A percentile compares a stretch with the other conserved stretches of the same genome.
Evolutionary conservation across 2,113 vertebrate genomes (phyloP).

Genomic region (Pimephales promelas): DNA sequence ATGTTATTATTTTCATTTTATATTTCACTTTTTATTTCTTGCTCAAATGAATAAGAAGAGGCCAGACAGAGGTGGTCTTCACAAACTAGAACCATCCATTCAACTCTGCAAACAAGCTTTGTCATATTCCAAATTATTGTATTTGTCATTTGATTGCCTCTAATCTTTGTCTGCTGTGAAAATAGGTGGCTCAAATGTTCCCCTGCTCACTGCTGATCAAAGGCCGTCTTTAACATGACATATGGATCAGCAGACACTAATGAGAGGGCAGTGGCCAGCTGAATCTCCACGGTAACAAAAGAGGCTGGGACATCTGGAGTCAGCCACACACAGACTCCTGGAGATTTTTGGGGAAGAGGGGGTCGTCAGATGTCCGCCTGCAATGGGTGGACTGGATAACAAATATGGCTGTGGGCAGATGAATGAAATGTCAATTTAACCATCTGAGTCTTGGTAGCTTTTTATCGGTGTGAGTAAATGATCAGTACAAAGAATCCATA

Average conservation of each 20-base stretch:
- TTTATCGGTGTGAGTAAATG: background rate
- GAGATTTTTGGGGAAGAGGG: constrained; percentile 47
- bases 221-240: constrained; percentile 54
- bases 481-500: background rate
- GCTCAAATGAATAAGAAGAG: background rate
- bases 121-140: constrained; percentile 22
- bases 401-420: constrained; percentile 31
- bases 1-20: background rate
- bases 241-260: constrained; percentile 62
- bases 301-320: constrained; percentile 53
- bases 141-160: constrained; percentile 29
- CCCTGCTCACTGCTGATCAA: constrained; percentile 48
- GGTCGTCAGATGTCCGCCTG: constrained; percentile 28
- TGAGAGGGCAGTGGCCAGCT: constrained; percentile 53
- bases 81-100: constrained; percentile 4
- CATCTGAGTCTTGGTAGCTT: background rate
- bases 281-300: constrained; percentile 56
- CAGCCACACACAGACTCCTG: constrained; percentile 51
- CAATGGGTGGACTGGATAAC: constrained; percentile 1
- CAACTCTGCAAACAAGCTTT: constrained; percentile 6
- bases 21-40: no score
- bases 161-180: constrained; percentile 41
- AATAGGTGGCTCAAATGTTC: constrained; percentile 39
- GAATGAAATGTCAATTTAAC: constrained; percentile 20
- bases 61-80: background rate